Evolutionary conservation across 2,888 invertebrate species (phyloP).

Genomic region (Xestobium rufovillosum): DNA sequence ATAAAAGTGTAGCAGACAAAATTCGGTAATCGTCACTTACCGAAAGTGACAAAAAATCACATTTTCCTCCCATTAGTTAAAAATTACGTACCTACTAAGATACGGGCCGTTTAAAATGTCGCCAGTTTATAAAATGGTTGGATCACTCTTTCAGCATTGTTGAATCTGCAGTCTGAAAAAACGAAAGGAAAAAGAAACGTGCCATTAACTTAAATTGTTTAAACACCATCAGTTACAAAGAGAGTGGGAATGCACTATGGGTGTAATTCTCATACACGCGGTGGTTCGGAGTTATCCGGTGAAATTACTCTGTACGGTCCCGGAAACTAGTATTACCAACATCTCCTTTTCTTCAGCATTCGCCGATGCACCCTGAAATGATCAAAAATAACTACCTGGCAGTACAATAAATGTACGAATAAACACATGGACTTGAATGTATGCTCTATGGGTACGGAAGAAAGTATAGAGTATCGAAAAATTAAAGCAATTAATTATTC

Average conservation of each 20-base stretch:
- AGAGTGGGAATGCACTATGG: slow-evolving; percentile 28
- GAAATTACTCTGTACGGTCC: slow-evolving; percentile 36
- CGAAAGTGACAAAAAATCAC: too few relatives aligned
- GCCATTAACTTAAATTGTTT: too few relatives aligned
- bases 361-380: slow-evolving; percentile 26
- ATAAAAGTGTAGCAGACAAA: too few relatives aligned
- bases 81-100: too few relatives aligned
- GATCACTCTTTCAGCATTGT: too few relatives aligned
- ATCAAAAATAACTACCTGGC: slow-evolving; percentile 36
- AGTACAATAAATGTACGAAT: slow-evolving; percentile 36
- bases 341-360: slow-evolving; percentile 29
- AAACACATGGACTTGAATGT: slow-evolving; percentile 32
- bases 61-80: too few relatives aligned
- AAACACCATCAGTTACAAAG: slow-evolving; percentile 21
- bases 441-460: slow-evolving; percentile 28
- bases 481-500: slow-evolving; percentile 32
- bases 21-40: too few relatives aligned
- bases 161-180: too few relatives aligned
- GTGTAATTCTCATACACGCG: slow-evolving; percentile 38
- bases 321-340: slow-evolving; percentile 37
- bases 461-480: slow-evolving; percentile 31
- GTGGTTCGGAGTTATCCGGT: slow-evolving; percentile 37
- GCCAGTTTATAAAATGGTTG: too few relatives aligned
- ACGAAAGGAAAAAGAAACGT: too few relatives aligned
- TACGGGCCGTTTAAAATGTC: too few relatives aligned